These are phyloP conservation scores for Syngnathoides biaculeatus DNA, from an alignment of 2,113 vertebrate species.

Conservation along the genomic window DNA sequence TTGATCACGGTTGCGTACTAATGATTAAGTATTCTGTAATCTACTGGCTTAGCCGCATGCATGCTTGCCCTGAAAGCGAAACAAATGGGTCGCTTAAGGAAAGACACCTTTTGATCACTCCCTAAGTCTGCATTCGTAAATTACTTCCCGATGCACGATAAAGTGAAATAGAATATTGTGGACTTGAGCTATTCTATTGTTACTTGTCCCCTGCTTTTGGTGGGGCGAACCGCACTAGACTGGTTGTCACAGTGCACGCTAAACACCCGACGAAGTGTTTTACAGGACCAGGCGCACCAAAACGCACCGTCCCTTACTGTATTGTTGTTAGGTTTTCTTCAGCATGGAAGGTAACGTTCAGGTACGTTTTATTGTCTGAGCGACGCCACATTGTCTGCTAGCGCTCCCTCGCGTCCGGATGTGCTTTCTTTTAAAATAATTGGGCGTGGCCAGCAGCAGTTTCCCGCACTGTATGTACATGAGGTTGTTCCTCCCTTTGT, in stretches of 20 bases:
- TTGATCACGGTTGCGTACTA: slow-evolving; percentile 9
- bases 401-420: slow-evolving; percentile 69
- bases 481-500: slow-evolving; percentile 60
- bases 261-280: no score
- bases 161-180: not conserved
- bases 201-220: slow-evolving; percentile 7
- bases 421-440: slow-evolving; percentile 62
- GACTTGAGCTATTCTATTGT: not conserved
- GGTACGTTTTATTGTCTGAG: slow-evolving; percentile 49
- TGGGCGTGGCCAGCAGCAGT: slow-evolving; percentile 61
- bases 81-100: slow-evolving; percentile 5
- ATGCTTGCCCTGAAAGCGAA: slow-evolving; percentile 9
- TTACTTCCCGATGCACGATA: not conserved
- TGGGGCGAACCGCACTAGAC: slow-evolving; percentile 8
- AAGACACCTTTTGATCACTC: not conserved
- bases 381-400: slow-evolving; percentile 66
- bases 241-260: slow-evolving; percentile 1
- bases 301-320: not conserved
- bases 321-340: not conserved
- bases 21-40: not conserved
- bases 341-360: not conserved
- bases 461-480: slow-evolving; percentile 75
- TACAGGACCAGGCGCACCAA: not conserved
- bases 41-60: not conserved
- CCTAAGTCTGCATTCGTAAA: not conserved